phyloP scores from a whole-genome alignment of 2,113 vertebrate species.

The Pelecanus crispus region DNA sequence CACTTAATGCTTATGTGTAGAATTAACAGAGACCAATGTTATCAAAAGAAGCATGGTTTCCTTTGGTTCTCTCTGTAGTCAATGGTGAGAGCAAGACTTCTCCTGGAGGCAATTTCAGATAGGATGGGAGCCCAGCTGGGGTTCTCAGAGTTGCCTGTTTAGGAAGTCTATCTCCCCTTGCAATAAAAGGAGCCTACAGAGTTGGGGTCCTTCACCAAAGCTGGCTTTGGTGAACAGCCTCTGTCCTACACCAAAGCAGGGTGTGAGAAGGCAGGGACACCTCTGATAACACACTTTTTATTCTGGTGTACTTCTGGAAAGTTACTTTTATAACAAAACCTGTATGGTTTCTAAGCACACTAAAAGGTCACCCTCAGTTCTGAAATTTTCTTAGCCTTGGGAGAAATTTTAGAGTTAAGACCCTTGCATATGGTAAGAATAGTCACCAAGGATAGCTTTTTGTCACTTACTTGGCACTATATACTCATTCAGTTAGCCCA shows the following conservation, averaged over 20 bases:
- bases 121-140: not conserved
- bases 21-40: not conserved
- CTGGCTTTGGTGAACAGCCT: not conserved
- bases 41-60: not conserved
- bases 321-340: not conserved
- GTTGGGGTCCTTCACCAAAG: not conserved
- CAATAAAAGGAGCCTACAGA: not conserved
- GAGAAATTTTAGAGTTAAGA: not conserved
- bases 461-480: not conserved
- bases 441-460: not conserved
- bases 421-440: not conserved
- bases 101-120: not conserved
- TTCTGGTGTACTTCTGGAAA: not conserved
- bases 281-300: not conserved
- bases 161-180: not conserved
- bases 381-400: not conserved
- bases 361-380: not conserved
- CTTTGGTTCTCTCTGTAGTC: not conserved
- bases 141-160: not conserved
- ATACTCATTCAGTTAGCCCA: not conserved
- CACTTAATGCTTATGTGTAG: not conserved
- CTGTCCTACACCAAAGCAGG: not conserved
- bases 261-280: not conserved
- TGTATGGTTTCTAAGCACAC: not conserved
- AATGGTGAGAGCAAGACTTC: not conserved